Evolutionary conservation across 2,888 invertebrate species (phyloP), one percentile per base, ranked within the genome.

Genomic region (Acrobeloides nanus): DNA sequence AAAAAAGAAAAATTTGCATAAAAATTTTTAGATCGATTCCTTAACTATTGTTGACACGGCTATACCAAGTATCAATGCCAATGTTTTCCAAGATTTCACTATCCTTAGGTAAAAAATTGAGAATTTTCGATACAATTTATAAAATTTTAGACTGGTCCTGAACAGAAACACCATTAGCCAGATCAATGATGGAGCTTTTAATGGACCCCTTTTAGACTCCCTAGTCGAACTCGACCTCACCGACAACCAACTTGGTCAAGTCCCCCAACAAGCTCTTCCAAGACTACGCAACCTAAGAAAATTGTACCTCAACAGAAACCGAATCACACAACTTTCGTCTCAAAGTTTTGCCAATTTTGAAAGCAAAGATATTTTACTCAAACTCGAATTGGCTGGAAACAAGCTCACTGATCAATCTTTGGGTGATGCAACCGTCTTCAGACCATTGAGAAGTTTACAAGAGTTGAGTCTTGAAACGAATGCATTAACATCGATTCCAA

Each of bases 381-480:
- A 73, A 44, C 45, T 73, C 44, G 68, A 68, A 24, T 47, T 73
- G 46, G 64, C 70, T 26, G 70, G 65, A 26, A 73, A 73, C 50
- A 57, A 62, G 40, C 45, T 73, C 39, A 64, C 64, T 17, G 72
- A 72, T 45, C 29, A 44, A 2, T 58, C 64, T 5, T 56, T 64
- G 25, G 66, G 64, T 44, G 64, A 66, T 25, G 47, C 54, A 18
- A 57, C 64, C 34, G 64, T 70, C 12, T 68, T 72, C 56, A 41
- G 68, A 32, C 64, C 70, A n/a, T 53, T 72, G 43, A 55, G 58
- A 35, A 60, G 60, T 43, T 59, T 71, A 20, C 66, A 70, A 57
- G 68, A 73, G 52, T 51, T 73, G 35, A 72, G 68, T 44, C 57
- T 73, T 40, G 73, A 74, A 51, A 68, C 67, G 41, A 73, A 73